phyloP scores from a whole-genome alignment of 1,140 invertebrate species.

The Aleiodes sp. region DNA sequence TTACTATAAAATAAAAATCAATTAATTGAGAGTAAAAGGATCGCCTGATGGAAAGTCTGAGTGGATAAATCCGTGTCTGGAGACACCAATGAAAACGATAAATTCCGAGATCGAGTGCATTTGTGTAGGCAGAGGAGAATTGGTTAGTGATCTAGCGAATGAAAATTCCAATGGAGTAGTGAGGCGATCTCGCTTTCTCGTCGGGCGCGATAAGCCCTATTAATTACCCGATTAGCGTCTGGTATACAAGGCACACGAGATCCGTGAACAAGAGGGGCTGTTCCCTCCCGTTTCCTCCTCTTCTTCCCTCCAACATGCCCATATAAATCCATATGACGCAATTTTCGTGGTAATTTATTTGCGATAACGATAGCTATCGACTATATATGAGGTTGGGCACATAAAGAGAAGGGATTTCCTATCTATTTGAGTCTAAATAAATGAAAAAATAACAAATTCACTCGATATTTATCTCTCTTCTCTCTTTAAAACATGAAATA shows the following conservation, averaged over 20 bases:
- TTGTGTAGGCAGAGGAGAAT: background rate
- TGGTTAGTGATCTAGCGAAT: background rate
- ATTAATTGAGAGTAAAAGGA: conserved; percentile 12
- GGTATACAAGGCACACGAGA: background rate
- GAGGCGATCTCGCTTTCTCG: conserved; percentile 26
- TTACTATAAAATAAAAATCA: background rate
- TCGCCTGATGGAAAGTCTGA: conserved; percentile 14
- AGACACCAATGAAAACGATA: conserved; percentile 18
- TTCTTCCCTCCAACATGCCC: background rate
- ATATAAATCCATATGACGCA: background rate
- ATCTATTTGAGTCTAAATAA: too few species aligned
- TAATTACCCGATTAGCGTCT: conserved; percentile 28
- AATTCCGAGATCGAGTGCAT: conserved; percentile 13
- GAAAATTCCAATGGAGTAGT: conserved; percentile 20
- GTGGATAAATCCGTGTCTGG: conserved; percentile 20
- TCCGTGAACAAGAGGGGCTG: background rate
- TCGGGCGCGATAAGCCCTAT: conserved; percentile 26
- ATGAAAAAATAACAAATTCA: too few species aligned
- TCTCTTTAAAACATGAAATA: background rate
- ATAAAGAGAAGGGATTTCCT: too few species aligned
- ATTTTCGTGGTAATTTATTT: background rate
- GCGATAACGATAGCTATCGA: background rate
- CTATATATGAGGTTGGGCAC: too few species aligned
- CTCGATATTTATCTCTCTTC: too few species aligned
- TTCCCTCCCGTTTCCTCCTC: too few species aligned